Percentiles rank a stretch among this genome's conserved stretches.
These are phyloP conservation scores for Holothuria glaberrima DNA, from an alignment of 35 echinoderm and acorn worm genomes.

Conservation along the genomic window DNA sequence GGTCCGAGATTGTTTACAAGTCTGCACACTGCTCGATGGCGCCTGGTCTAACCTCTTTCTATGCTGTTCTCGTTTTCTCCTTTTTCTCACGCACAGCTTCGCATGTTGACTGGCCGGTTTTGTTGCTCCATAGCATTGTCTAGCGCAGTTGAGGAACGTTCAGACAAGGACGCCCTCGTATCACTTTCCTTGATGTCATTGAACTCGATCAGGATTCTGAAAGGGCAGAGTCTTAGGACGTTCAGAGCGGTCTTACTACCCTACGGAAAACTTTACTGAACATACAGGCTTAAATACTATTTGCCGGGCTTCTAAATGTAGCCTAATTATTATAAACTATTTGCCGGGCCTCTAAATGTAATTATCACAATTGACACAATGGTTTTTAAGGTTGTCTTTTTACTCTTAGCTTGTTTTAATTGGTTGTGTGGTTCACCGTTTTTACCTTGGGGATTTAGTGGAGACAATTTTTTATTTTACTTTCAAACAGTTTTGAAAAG, in stretches of 20 bases:
- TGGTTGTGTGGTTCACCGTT: no score
- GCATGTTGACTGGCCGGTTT: slow-evolving; percentile 24
- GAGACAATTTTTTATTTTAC: no score
- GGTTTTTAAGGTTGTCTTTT: no score
- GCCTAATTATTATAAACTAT: no score
- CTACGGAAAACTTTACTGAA: neutral
- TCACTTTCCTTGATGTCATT: slow-evolving; percentile 51
- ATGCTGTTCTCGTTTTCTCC: slow-evolving; percentile 28
- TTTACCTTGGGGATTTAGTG: no score
- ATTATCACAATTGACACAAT: no score
- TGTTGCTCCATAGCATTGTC: slow-evolving; percentile 16
- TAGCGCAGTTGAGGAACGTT: neutral
- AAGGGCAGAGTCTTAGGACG: slow-evolving; percentile 12
- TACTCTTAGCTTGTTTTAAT: no score
- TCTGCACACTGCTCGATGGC: neutral
- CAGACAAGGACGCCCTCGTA: slow-evolving; percentile 45
- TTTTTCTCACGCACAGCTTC: neutral
- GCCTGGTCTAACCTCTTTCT: slow-evolving; percentile 12
- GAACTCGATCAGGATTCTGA: slow-evolving; percentile 13
- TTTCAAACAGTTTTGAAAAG: no score
- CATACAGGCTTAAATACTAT: neutral
- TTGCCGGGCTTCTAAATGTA: neutral
- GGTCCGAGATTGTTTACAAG: slow-evolving; percentile 22
- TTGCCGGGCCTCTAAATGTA: neutral
- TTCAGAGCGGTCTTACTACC: neutral